Percentiles rank a stretch among this genome's conserved stretches.
These are phyloP conservation scores for Antheraea assamensis DNA, from an alignment of 2,888 invertebrate genomes.

Conservation along the genomic window DNA sequence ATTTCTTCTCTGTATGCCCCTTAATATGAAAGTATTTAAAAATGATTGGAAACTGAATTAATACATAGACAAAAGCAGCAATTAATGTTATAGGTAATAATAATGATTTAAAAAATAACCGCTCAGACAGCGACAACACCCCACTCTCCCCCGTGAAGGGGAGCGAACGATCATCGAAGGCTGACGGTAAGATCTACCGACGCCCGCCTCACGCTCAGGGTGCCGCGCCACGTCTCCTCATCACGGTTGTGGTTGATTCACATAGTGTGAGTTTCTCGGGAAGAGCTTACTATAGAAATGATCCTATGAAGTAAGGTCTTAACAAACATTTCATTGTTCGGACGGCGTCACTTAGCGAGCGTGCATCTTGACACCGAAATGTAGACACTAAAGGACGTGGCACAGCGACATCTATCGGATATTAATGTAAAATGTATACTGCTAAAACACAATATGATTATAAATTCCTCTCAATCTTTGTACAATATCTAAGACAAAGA, in stretches of 20 bases:
- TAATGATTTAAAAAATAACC: conserved; percentile 22
- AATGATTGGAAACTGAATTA: too few species aligned
- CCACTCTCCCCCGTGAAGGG: conserved; percentile 32
- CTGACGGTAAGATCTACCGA: conserved; percentile 23
- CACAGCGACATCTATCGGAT: not conserved
- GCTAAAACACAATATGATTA: too few species aligned
- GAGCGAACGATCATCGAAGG: conserved; percentile 42
- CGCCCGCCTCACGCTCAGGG: conserved; percentile 38
- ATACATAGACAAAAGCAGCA: too few species aligned
- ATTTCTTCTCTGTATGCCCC: too few species aligned
- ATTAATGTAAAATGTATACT: too few species aligned
- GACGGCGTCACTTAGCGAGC: not conserved
- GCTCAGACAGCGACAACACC: conserved; percentile 41
- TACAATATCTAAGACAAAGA: too few species aligned
- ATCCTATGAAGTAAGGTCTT: conserved; percentile 9
- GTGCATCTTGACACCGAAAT: conserved; percentile 3
- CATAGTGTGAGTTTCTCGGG: conserved; percentile 4
- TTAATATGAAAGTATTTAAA: too few species aligned
- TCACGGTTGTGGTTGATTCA: conserved; percentile 11
- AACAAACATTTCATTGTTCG: not conserved
- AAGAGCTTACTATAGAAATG: conserved; percentile 15
- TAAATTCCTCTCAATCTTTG: too few species aligned
- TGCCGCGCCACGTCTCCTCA: conserved; percentile 32
- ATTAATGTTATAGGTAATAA: too few species aligned
- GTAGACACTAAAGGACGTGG: not conserved